These are phyloP conservation scores for Trichacis sp. DNA, from an alignment of 2,888 invertebrate species.

Conservation along the genomic window DNA sequence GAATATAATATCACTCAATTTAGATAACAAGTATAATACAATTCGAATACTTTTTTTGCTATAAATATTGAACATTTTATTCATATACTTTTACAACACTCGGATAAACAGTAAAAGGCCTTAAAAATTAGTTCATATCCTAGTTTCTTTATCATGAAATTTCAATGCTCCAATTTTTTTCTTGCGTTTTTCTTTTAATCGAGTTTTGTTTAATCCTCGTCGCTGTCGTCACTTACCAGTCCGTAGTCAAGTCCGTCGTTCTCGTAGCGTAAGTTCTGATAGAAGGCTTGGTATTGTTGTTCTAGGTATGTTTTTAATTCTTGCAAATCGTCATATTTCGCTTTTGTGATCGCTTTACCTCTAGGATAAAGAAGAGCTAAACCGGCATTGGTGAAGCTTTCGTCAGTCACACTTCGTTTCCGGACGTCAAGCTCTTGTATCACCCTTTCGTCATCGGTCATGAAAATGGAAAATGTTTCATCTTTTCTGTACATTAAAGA, in stretches of 20 bases:
- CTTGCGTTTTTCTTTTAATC: too few species aligned
- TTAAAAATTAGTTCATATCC: too few species aligned
- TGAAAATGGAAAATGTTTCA: not conserved
- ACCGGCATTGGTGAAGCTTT: not conserved
- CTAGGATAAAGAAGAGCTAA: not conserved
- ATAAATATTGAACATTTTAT: too few species aligned
- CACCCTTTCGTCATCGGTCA: not conserved
- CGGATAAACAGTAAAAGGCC: too few species aligned
- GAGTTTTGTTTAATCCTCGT: not conserved
- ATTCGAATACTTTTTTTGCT: too few species aligned
- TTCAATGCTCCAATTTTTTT: too few species aligned
- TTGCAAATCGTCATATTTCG: not conserved
- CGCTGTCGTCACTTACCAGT: not conserved
- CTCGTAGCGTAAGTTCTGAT: not conserved
- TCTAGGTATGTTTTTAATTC: not conserved
- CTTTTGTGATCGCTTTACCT: not conserved
- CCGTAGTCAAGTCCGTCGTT: not conserved
- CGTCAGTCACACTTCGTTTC: not conserved
- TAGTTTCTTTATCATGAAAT: too few species aligned
- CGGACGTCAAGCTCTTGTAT: not conserved
- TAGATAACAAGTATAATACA: too few species aligned
- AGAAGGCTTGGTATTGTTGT: not conserved
- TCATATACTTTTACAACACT: too few species aligned
- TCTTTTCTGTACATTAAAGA: not conserved
- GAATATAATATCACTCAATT: too few species aligned